These are phyloP conservation scores for Aramus guarauna DNA, from an alignment of 2,113 vertebrate genomes.

Conservation along the genomic window DNA sequence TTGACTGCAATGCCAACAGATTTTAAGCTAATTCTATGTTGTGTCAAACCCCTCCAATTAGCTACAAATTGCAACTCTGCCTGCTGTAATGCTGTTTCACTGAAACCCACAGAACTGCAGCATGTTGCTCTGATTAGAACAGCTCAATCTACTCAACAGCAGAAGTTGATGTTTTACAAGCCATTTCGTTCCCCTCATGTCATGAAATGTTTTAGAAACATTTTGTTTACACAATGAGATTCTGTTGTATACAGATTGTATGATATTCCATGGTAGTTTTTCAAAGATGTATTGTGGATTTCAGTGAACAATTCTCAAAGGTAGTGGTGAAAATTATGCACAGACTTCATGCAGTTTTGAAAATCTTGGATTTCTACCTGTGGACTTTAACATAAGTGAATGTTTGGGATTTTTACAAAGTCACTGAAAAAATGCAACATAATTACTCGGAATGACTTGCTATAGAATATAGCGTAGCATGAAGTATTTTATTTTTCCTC, in stretches of 20 bases:
- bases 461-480: not conserved
- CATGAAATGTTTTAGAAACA: not conserved
- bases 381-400: not conserved
- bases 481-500: not conserved
- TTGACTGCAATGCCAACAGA: not conserved
- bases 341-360: not conserved
- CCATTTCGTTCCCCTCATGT: not conserved
- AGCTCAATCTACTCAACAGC: not conserved
- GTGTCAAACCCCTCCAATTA: not conserved
- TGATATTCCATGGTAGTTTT: not conserved
- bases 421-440: not conserved
- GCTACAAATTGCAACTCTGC: not conserved
- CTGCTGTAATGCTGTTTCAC: not conserved
- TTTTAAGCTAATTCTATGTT: not conserved
- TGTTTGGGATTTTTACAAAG: not conserved
- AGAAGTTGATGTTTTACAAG: not conserved
- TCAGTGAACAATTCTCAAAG: not conserved
- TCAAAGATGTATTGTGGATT: not conserved
- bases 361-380: not conserved
- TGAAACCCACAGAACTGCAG: not conserved
- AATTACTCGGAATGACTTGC: not conserved
- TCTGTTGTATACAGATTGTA: not conserved
- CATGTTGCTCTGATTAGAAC: not conserved
- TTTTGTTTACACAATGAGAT: not conserved
- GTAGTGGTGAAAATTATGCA: not conserved